Evolutionary conservation across 2,888 invertebrate species (phyloP).

Genomic region (Beris chalybata): DNA sequence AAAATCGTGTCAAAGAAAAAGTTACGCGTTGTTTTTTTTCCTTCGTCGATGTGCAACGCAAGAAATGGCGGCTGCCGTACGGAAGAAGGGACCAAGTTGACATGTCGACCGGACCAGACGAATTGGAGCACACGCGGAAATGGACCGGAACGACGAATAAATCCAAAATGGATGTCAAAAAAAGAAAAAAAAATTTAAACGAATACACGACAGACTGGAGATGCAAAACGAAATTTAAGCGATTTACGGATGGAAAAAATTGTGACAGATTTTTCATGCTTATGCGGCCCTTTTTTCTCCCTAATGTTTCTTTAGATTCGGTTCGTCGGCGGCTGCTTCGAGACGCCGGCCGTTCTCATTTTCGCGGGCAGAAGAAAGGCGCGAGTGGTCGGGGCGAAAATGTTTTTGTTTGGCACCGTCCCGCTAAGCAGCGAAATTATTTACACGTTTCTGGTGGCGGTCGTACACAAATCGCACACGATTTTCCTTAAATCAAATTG

Average conservation of each 20-base stretch:
- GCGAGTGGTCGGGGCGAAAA: slow-evolving; percentile 11
- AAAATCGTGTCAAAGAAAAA: slow-evolving; percentile 15
- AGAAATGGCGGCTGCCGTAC: slow-evolving; percentile 2
- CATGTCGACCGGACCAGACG: neutral
- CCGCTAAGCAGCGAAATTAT: slow-evolving; percentile 5
- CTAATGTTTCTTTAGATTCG: slow-evolving; percentile 11
- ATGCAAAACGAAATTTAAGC: slow-evolving; percentile 18
- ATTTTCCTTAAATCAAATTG: neutral
- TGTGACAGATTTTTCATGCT: neutral
- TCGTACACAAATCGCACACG: neutral
- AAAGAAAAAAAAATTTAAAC: slow-evolving; percentile 4
- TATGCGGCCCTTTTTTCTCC: neutral
- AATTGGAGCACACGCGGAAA: slow-evolving; percentile 22
- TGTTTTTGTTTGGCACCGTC: slow-evolving; percentile 22
- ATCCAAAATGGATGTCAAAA: slow-evolving; percentile 39
- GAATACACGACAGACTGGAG: neutral
- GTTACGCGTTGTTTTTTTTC: slow-evolving; percentile 3
- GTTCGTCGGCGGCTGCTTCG: neutral
- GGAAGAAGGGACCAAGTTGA: neutral
- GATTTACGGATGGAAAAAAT: slow-evolving; percentile 27
- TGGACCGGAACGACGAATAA: slow-evolving; percentile 34
- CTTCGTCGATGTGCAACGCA: neutral
- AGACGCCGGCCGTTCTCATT: slow-evolving; percentile 9
- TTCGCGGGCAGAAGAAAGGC: slow-evolving; percentile 5
- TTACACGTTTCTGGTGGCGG: slow-evolving; percentile 17